phyloP scores from a whole-genome alignment of 53 echinoderm and acorn worm genomes.

The Arbacia lixula region DNA sequence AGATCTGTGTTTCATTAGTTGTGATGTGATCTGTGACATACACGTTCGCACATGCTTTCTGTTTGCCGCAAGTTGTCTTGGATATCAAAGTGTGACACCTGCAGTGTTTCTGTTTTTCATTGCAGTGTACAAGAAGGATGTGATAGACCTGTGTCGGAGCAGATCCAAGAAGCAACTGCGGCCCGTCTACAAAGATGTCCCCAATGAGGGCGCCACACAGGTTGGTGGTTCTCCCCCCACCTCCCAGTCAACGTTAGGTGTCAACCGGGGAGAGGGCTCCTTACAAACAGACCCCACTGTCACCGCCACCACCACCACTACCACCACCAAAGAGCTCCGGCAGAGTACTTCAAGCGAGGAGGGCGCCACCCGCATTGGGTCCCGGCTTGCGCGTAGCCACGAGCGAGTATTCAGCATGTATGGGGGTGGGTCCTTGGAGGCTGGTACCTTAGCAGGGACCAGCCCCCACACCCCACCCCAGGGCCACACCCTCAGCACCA shows the following conservation, averaged over 20 bases:
- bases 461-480: slow-evolving; percentile 38
- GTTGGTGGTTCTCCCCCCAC: neutral
- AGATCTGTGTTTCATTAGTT: too few species aligned
- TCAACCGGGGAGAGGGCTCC: neutral
- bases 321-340: slow-evolving; percentile 14
- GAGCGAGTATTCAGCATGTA: slow-evolving; percentile 10
- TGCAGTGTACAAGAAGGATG: slow-evolving; percentile 96
- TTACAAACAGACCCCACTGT: slow-evolving; percentile 9
- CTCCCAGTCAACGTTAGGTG: neutral
- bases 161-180: slow-evolving; percentile 68
- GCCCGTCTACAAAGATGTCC: slow-evolving; percentile 79
- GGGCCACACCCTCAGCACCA: slow-evolving; percentile 32
- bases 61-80: too few species aligned
- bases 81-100: too few species aligned
- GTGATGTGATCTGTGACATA: too few species aligned
- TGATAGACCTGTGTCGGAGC: slow-evolving; percentile 86
- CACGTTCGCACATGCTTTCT: too few species aligned
- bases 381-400: slow-evolving; percentile 26
- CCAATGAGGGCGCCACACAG: neutral
- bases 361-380: neutral
- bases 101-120: neutral
- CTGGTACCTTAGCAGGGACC: neutral
- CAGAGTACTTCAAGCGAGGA: slow-evolving; percentile 40
- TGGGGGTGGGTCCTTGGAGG: slow-evolving; percentile 3
- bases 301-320: slow-evolving; percentile 16